Base-by-base conservation (phyloP, 1,140 invertebrate genomes). In the Drosophila bocki region DNA sequence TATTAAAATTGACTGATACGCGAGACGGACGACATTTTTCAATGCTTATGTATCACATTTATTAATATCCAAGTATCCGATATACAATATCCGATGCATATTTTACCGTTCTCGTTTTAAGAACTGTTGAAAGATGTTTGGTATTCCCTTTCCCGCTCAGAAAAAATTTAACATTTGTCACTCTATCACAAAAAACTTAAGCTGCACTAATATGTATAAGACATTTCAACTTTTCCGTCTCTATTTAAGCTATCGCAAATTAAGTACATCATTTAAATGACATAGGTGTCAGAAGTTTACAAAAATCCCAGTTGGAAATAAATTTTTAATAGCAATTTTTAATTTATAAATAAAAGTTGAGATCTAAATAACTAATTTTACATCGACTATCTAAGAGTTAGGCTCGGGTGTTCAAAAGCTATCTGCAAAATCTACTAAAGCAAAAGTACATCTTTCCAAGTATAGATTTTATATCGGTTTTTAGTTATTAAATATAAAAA, bases 341-440 rank as follows among this genome's bases (percentile, higher is more conserved):
- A 50, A 29, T 29, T 50, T 47, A 26, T 47, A 15, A 29, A 54
- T 29, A 29, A 32, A 39, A 19, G 7, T 37, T 29, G 39, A 54
- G 19, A 45, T 35, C 19, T 54, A 54, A 64, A 32, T 65, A 53
- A 35, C 29, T 44, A 69, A 29, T 45, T 35, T 53, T 53, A 67
- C 32, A 67, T 35, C 13, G n/a, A 67, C 45, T 53, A 70, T 56
- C 42, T 77, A 51, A 41, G 37, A 54, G 8, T 50, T 50, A 50
- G 44, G 33, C 67, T 50, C 44, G 13, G 51, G 17, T 54, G 11
- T 44, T 54, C 7, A 41, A 80, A 32, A 59, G 13, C 42, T 75
- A 80, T 45, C 39, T 50, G 64, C 58, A 59, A 80, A 53, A 54
- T 51, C 77, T 80, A 75, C 60, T 45, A 56, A 71, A 59, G 51